phyloP scores from a whole-genome alignment of 2,888 invertebrate genomes.

The Himalopsyche anomala region DNA sequence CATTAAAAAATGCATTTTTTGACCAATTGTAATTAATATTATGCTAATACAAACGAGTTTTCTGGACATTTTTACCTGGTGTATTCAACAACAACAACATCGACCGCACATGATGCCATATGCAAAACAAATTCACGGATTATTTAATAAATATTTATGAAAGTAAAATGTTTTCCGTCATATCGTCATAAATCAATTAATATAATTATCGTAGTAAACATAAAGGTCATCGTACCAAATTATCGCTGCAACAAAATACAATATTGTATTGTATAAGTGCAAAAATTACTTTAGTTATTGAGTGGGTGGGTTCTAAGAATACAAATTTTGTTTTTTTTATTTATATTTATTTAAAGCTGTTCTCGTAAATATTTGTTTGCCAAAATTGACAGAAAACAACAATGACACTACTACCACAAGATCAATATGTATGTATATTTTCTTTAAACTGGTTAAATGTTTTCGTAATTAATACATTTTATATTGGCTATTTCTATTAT shows the following conservation, averaged over 20 bases:
- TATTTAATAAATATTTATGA: neutral
- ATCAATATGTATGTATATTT: too few relatives aligned
- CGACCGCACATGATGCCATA: neutral
- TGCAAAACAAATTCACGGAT: neutral
- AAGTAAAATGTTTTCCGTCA: neutral
- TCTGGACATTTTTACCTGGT: neutral
- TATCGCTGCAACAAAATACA: neutral
- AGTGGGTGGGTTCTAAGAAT: neutral
- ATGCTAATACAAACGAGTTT: too few relatives aligned
- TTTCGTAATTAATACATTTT: too few relatives aligned
- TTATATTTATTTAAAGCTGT: too few relatives aligned
- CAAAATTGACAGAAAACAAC: too few relatives aligned
- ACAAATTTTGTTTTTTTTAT: neutral
- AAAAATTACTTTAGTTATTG: neutral
- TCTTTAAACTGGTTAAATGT: too few relatives aligned
- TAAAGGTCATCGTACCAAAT: neutral
- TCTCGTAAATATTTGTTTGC: too few relatives aligned
- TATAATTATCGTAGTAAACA: neutral
- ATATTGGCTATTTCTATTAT: too few relatives aligned
- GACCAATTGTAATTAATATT: too few relatives aligned
- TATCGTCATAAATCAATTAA: neutral
- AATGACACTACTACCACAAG: too few relatives aligned
- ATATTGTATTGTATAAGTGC: too few relatives aligned
- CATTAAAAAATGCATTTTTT: too few relatives aligned
- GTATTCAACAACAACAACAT: neutral